Conservation (phyloP, 2,888 invertebrate species). For the Drosophila nr. perissopoda region DNA sequence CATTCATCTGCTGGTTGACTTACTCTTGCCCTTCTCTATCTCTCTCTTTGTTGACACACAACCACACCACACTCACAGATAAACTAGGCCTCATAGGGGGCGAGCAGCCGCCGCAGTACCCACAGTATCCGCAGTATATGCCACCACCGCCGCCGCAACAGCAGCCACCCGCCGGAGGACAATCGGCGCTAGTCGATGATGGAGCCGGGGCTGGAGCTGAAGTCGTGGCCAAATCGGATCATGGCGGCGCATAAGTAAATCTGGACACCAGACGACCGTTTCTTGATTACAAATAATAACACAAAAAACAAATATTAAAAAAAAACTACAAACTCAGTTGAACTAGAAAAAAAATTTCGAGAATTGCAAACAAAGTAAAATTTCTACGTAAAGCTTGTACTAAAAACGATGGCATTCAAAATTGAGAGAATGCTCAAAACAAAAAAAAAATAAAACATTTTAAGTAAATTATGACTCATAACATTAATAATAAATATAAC, state of each 20-base stretch:
- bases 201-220: constrained; percentile 61
- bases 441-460: constrained; percentile 40
- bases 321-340: constrained; percentile 55
- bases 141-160: constrained; percentile 86
- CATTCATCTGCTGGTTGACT: background rate
- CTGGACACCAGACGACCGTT: constrained; percentile 41
- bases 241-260: constrained; percentile 74
- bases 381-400: constrained; percentile 50
- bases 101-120: constrained; percentile 83
- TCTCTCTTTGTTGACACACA: constrained; percentile 12
- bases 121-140: constrained; percentile 85
- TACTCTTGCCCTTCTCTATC: constrained; percentile 11
- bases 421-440: constrained; percentile 8
- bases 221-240: constrained; percentile 32
- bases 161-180: constrained; percentile 86
- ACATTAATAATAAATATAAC: constrained; percentile 60
- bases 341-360: constrained; percentile 53
- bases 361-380: constrained; percentile 54
- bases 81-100: constrained; percentile 84
- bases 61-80: constrained; percentile 58
- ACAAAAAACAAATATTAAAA: constrained; percentile 3
- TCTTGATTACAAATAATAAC: constrained; percentile 41
- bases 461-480: constrained; percentile 60
- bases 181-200: constrained; percentile 79
- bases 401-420: constrained; percentile 12